Percentiles rank a stretch among this genome's conserved stretches.
These are phyloP conservation scores for Drosophila eohydei DNA, from an alignment of 2,888 invertebrate species.

Conservation along the genomic window DNA sequence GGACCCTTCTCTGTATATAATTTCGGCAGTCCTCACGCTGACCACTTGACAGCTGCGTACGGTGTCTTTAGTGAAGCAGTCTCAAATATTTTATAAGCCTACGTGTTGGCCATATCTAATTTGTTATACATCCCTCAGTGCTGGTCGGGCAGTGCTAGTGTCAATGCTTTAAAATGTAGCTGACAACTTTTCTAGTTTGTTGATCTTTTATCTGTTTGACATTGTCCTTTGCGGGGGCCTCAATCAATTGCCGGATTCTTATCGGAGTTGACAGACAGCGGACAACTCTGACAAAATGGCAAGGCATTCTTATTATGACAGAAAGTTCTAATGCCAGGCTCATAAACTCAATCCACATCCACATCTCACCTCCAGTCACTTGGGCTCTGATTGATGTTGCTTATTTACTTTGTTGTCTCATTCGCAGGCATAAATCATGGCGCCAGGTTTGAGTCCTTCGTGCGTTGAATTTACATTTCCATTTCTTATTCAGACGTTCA, in stretches of 20 bases:
- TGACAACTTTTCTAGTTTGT: conserved; percentile 55
- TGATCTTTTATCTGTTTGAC: conserved; percentile 55
- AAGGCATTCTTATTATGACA: conserved; percentile 46
- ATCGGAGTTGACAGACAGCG: conserved; percentile 42
- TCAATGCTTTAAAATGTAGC: conserved; percentile 66
- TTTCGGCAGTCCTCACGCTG: conserved; percentile 50
- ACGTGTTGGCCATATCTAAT: conserved; percentile 76
- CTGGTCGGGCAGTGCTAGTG: conserved; percentile 12
- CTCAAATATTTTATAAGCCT: conserved; percentile 64
- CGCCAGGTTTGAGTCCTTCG: conserved; percentile 29
- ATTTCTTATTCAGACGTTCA: conserved; percentile 27
- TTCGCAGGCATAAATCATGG: conserved; percentile 54
- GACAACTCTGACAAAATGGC: conserved; percentile 61
- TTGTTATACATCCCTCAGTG: conserved; percentile 61
- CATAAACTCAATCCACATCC: conserved; percentile 8
- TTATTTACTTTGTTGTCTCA: conserved; percentile 26
- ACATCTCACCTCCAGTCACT: conserved; percentile 12
- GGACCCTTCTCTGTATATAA: conserved; percentile 25
- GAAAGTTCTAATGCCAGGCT: conserved; percentile 15
- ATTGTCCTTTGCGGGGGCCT: conserved; percentile 36
- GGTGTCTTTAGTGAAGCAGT: conserved; percentile 6
- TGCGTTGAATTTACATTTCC: conserved; percentile 71
- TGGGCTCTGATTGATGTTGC: conserved; percentile 63
- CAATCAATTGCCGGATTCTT: conserved; percentile 65
- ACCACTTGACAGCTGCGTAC: conserved; percentile 64